A percentile compares a stretch with the other conserved stretches of the same genome.
phyloP scores from a whole-genome alignment of 2,113 vertebrate genomes.

The Anseranas semipalmata region DNA sequence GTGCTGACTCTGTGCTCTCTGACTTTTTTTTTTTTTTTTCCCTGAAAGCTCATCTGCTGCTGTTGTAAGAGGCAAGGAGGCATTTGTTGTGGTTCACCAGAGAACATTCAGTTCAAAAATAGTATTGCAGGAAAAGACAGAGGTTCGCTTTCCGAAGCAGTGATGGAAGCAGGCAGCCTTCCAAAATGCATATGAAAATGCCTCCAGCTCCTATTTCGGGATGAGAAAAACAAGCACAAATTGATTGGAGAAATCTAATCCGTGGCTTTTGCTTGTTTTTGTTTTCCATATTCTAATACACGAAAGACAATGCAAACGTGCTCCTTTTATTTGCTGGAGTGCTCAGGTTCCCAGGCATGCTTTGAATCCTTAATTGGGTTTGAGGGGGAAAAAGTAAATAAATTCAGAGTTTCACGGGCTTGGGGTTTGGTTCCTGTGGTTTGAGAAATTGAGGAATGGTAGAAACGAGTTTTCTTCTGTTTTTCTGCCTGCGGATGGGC shows the following conservation, averaged over 20 bases:
- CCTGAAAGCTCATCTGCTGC: neutral
- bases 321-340: neutral
- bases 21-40: neutral
- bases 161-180: neutral
- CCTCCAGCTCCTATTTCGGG: neutral
- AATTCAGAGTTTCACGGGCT: neutral
- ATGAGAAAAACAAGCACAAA: neutral
- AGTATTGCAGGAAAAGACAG: conserved; percentile 34
- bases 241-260: conserved; percentile 1
- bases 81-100: conserved; percentile 47
- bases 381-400: neutral
- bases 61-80: conserved; percentile 6
- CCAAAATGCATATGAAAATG: neutral
- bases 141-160: neutral
- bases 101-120: conserved; percentile 56
- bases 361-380: neutral
- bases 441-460: neutral
- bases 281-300: neutral
- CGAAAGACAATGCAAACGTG: neutral
- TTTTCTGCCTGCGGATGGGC: neutral
- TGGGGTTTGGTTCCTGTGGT: neutral
- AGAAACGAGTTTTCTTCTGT: neutral
- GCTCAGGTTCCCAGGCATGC: neutral
- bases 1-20: neutral
- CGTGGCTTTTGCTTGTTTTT: conserved; percentile 21